phyloP scores from a whole-genome alignment of 2,888 invertebrate species.

The Amblyjoppa fuscipennis region DNA sequence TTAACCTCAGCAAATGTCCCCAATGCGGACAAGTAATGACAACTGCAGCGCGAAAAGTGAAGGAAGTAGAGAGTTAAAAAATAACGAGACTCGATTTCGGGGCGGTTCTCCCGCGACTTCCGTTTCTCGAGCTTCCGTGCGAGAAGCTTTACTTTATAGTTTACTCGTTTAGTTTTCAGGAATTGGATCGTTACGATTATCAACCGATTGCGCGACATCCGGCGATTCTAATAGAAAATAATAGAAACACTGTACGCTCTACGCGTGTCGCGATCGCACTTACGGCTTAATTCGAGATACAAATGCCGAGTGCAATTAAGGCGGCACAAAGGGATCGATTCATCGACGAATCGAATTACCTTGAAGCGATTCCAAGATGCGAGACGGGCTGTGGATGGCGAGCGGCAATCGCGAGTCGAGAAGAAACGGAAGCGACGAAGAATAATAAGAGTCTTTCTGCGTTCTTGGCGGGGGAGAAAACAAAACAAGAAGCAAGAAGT shows the following conservation, averaged over 20 bases:
- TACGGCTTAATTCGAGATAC: background rate
- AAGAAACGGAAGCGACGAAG: constrained; percentile 45
- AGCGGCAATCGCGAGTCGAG: background rate
- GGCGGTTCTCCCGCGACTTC: background rate
- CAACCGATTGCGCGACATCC: background rate
- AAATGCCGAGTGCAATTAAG: background rate
- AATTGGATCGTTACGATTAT: background rate
- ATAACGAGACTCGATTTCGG: constrained; percentile 10
- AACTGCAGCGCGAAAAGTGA: background rate
- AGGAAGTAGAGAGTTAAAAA: background rate
- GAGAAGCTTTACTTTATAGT: background rate
- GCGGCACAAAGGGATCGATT: constrained; percentile 72
- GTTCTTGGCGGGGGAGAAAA: constrained; percentile 4
- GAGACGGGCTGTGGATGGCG: constrained; percentile 23
- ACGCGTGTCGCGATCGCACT: background rate
- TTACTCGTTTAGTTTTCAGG: background rate
- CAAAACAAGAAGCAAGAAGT: constrained; percentile 30
- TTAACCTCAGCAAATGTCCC: no score
- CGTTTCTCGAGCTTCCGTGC: background rate
- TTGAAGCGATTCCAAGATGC: constrained; percentile 69
- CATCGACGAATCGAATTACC: constrained; percentile 73
- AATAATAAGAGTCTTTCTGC: constrained; percentile 57
- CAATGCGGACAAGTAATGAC: no score
- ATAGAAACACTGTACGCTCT: background rate
- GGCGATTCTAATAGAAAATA: constrained; percentile 3